Evolutionary conservation across 2,888 invertebrate genomes (phyloP).

Genomic region (Scaptomyza parva): DNA sequence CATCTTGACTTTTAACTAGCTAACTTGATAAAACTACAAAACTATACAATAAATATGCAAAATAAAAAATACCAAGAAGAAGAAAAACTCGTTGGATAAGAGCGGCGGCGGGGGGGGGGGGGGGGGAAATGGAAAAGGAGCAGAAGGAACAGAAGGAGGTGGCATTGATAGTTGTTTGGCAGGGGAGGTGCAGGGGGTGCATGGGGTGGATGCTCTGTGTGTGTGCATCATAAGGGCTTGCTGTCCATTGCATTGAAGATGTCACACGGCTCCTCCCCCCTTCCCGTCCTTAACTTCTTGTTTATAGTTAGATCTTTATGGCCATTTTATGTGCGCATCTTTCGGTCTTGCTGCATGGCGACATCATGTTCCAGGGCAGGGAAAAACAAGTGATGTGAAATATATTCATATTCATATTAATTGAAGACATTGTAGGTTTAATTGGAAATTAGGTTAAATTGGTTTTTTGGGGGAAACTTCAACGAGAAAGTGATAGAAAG

Average conservation of each 20-base stretch:
- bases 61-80: slow-evolving; percentile 45
- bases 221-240: slow-evolving; percentile 65
- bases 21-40: slow-evolving; percentile 79
- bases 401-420: background rate
- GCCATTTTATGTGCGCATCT: slow-evolving; percentile 38
- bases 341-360: slow-evolving; percentile 47
- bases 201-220: slow-evolving; percentile 45
- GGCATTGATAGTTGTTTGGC: background rate
- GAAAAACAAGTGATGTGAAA: background rate
- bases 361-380: too few species aligned
- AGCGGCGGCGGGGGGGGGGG: too few species aligned
- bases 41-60: slow-evolving; percentile 79
- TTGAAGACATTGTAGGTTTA: background rate
- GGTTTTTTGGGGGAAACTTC: background rate
- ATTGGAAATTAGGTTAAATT: background rate
- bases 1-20: slow-evolving; percentile 79
- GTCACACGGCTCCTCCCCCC: slow-evolving; percentile 15
- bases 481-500: too few species aligned
- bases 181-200: background rate
- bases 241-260: slow-evolving; percentile 61
- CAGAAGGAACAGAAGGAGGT: slow-evolving; percentile 5
- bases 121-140: background rate
- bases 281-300: background rate
- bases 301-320: slow-evolving; percentile 25
- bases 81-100: background rate